Evolutionary conservation across 92 coral and sea anemone species (phyloP).

Genomic region (Ricordea florida): DNA sequence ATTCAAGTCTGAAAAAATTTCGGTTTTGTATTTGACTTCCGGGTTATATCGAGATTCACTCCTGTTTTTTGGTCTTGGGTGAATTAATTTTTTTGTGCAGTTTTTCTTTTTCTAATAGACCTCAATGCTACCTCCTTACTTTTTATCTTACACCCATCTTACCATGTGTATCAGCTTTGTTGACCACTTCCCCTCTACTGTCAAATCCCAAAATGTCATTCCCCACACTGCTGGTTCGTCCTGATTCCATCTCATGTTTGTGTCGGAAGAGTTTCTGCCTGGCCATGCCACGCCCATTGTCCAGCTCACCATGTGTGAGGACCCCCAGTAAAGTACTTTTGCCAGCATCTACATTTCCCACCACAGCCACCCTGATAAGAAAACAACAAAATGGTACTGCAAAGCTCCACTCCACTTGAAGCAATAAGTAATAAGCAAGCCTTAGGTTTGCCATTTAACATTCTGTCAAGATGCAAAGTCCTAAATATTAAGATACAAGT

Average conservation of each 20-base stretch:
- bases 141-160: background rate
- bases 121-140: too few relatives aligned
- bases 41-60: too few relatives aligned
- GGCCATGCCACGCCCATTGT: slow-evolving; percentile 98
- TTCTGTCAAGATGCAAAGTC: too few relatives aligned
- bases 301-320: slow-evolving; percentile 96
- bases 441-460: too few relatives aligned
- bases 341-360: slow-evolving; percentile 99
- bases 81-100: too few relatives aligned
- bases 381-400: background rate
- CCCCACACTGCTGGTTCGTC: slow-evolving; percentile 98
- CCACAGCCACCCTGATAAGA: slow-evolving; percentile 88
- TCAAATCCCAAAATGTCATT: slow-evolving; percentile 99
- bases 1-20: too few relatives aligned
- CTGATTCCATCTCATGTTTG: slow-evolving; percentile 99
- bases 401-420: too few relatives aligned
- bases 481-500: too few relatives aligned
- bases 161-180: slow-evolving; percentile 96
- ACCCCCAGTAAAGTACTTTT: slow-evolving; percentile 96
- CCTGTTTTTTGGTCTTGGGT: too few relatives aligned
- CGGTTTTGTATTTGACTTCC: too few relatives aligned
- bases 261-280: slow-evolving; percentile 91
- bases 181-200: slow-evolving; percentile 90
- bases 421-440: too few relatives aligned
- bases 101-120: too few relatives aligned